A percentile compares a stretch with the other conserved stretches of the same genome.
These are phyloP conservation scores for Thinocorus orbignyianus DNA, from an alignment of 2,113 vertebrate genomes.

Conservation along the genomic window DNA sequence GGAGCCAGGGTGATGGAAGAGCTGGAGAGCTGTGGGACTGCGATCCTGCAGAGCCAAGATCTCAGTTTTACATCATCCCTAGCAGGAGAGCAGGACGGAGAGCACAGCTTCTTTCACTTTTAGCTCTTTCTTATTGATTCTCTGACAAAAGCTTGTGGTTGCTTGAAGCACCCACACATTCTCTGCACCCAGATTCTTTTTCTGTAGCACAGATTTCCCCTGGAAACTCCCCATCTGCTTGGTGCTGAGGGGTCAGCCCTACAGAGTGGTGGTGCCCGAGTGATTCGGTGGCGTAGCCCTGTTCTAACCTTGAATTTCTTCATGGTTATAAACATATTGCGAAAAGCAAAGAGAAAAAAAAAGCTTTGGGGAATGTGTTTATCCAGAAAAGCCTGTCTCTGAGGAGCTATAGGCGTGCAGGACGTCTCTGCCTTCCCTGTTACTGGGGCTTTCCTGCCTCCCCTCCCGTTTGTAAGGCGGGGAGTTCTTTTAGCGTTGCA, in stretches of 20 bases:
- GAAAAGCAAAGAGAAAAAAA: background rate
- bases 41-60: slow-evolving; percentile 1
- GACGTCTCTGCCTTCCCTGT: background rate
- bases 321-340: background rate
- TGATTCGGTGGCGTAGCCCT: background rate
- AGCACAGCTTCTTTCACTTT: background rate
- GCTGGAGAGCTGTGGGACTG: slow-evolving; percentile 6
- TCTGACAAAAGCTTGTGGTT: background rate
- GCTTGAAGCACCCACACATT: slow-evolving; percentile 24
- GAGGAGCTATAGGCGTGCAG: background rate
- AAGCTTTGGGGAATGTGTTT: background rate
- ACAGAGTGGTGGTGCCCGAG: background rate
- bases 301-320: background rate
- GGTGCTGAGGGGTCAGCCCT: background rate
- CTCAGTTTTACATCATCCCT: background rate
- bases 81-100: background rate
- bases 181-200: slow-evolving; percentile 6
- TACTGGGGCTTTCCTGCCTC: background rate
- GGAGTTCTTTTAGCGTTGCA: background rate
- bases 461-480: background rate
- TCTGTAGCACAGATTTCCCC: slow-evolving; percentile 1
- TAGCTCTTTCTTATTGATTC: background rate
- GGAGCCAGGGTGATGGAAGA: background rate
- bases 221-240: slow-evolving; percentile 32
- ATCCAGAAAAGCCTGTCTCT: background rate